Percentiles rank a stretch among this genome's conserved stretches.
These are phyloP conservation scores for Ceyx melanurus DNA, from an alignment of 2,113 vertebrate genomes.

Conservation along the genomic window DNA sequence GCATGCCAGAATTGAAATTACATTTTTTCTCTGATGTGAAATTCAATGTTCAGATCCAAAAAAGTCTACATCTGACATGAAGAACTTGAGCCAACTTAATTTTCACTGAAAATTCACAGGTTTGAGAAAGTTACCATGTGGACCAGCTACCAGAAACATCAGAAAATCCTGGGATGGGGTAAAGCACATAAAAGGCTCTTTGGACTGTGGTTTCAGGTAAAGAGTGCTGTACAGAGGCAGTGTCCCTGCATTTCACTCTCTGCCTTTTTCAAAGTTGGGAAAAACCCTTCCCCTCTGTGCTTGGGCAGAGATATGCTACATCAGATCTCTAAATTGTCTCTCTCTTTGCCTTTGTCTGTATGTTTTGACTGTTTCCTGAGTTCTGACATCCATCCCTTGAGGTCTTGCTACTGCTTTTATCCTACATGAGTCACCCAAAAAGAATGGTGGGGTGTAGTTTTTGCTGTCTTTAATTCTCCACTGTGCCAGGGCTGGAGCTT, in stretches of 20 bases:
- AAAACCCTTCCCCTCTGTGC: neutral
- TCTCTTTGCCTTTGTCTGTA: neutral
- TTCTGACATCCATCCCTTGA: neutral
- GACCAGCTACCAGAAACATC: neutral
- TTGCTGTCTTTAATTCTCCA: neutral
- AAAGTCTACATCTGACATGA: neutral
- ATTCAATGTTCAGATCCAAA: neutral
- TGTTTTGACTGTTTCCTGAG: neutral
- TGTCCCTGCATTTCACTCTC: neutral
- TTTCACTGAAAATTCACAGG: neutral
- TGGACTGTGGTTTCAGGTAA: neutral
- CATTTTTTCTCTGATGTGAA: neutral
- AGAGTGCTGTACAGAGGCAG: neutral
- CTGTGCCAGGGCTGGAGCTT: neutral
- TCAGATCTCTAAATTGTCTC: neutral
- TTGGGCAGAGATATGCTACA: neutral
- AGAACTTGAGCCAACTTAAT: slow-evolving; percentile 13
- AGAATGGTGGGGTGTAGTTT: neutral
- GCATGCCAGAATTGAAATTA: neutral
- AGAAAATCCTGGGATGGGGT: neutral
- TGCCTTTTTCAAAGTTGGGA: neutral
- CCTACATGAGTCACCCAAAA: rapidly evolving
- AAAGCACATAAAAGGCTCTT: neutral
- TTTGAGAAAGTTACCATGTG: neutral
- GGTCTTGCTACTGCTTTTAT: neutral